These are phyloP conservation scores for Coregonus ussuriensis DNA, from an alignment of 2,797 vertebrate genomes.

Conservation along the genomic window DNA sequence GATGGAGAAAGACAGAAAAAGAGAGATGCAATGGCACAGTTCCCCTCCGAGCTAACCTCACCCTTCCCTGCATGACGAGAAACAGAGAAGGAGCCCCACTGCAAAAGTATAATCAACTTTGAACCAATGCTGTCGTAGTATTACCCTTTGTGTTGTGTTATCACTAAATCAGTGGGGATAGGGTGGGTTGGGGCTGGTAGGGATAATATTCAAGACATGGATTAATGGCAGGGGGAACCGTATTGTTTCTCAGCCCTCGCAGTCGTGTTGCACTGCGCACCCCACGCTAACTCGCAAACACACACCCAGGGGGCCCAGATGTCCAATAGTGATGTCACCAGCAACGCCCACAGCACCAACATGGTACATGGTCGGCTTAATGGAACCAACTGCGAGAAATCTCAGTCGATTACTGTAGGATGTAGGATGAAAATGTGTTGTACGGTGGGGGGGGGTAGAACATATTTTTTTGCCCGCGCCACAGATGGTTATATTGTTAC, in stretches of 20 bases:
- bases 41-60: not conserved
- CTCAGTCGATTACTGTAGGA: constrained; percentile 16
- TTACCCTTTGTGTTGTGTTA: not conserved
- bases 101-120: not conserved
- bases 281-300: no score
- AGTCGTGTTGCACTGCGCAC: no score
- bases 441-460: no score
- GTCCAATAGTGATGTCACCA: constrained; percentile 51
- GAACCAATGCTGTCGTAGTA: no score
- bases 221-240: not conserved
- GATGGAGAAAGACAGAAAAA: not conserved
- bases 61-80: no score
- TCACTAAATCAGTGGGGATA: not conserved
- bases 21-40: not conserved
- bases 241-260: no score
- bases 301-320: constrained; percentile 41
- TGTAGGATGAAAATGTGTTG: not conserved
- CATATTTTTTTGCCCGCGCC: no score
- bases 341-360: constrained; percentile 41
- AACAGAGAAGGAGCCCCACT: not conserved
- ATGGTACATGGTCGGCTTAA: constrained; percentile 36
- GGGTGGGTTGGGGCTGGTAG: not conserved
- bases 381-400: constrained; percentile 47
- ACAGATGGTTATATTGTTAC: no score
- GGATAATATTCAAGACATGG: constrained; percentile 1